phyloP scores from a whole-genome alignment of 2,797 vertebrate species.

The Neostethus bicornis region DNA sequence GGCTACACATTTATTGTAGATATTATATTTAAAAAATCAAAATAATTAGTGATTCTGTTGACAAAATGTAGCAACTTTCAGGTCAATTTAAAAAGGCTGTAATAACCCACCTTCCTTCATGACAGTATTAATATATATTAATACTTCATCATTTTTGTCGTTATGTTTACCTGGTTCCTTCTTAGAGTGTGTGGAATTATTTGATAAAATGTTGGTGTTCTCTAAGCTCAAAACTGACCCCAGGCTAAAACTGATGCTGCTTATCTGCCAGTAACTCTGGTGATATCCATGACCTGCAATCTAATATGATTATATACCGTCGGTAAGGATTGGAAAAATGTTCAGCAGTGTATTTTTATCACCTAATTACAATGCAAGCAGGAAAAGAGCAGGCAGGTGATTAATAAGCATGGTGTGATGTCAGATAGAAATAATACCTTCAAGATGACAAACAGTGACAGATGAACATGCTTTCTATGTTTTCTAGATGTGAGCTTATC shows the following conservation, averaged over 20 bases:
- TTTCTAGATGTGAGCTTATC: conserved; percentile 87
- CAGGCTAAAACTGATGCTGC: background rate
- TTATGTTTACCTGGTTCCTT: background rate
- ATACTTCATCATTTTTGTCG: background rate
- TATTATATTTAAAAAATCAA: too few species aligned
- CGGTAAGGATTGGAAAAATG: too few species aligned
- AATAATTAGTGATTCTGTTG: too few species aligned
- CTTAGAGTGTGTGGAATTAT: background rate
- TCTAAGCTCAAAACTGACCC: background rate
- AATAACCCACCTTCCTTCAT: background rate
- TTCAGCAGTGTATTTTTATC: too few species aligned
- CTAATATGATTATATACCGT: too few species aligned
- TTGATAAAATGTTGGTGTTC: background rate
- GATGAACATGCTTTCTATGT: conserved; percentile 30
- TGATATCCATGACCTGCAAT: background rate
- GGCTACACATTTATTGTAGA: too few species aligned
- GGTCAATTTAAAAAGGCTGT: too few species aligned
- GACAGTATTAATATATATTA: background rate
- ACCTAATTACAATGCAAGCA: too few species aligned
- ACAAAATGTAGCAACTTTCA: background rate
- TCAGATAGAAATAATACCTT: background rate
- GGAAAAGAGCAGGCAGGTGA: too few species aligned
- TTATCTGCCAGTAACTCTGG: background rate
- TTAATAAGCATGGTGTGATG: background rate
- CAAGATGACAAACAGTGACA: background rate